A percentile compares a stretch with the other conserved stretches of the same genome.
phyloP scores from a whole-genome alignment of 30 jellyfish, hydroid and myxozoan genomes.

The Aurelia aurita region DNA sequence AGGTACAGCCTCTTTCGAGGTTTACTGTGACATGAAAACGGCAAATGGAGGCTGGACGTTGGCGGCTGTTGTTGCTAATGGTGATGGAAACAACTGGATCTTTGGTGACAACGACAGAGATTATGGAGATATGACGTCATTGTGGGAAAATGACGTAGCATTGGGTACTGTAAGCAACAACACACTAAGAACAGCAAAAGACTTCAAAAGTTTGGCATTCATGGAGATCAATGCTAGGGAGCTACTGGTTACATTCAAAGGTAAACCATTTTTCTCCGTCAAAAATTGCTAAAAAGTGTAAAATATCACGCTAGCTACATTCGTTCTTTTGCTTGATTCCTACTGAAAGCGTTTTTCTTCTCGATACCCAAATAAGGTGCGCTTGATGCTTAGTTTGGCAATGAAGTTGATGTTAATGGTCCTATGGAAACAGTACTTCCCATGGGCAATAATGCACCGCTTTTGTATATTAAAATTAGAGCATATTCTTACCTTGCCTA shows the following conservation, averaged over 20 bases:
- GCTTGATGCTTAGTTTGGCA: too few relatives aligned
- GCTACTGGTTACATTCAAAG: conserved; percentile 63
- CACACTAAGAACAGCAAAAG: conserved; percentile 20
- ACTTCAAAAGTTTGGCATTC: conserved; percentile 65
- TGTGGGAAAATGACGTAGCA: conserved; percentile 65
- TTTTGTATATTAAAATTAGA: too few relatives aligned
- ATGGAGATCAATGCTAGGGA: conserved; percentile 24
- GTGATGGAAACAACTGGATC: conserved; percentile 60
- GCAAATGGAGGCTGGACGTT: conserved; percentile 84
- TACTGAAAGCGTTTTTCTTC: too few relatives aligned
- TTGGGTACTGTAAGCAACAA: conserved; percentile 18
- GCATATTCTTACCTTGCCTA: too few relatives aligned
- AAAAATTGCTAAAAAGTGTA: neutral
- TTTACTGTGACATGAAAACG: conserved; percentile 70
- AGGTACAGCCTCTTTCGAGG: conserved; percentile 27
- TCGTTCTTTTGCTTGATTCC: too few relatives aligned
- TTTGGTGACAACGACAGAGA: conserved; percentile 62
- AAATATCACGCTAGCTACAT: too few relatives aligned
- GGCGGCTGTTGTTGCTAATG: conserved; percentile 75
- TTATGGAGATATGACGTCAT: conserved; percentile 52
- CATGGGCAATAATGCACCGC: too few relatives aligned
- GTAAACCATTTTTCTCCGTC: neutral
- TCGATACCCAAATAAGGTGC: too few relatives aligned
- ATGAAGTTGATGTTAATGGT: too few relatives aligned
- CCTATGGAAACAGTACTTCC: too few relatives aligned